Base-by-base conservation (phyloP, 2,797 vertebrate species). In the Pantherophis alleghaniensis region DNA sequence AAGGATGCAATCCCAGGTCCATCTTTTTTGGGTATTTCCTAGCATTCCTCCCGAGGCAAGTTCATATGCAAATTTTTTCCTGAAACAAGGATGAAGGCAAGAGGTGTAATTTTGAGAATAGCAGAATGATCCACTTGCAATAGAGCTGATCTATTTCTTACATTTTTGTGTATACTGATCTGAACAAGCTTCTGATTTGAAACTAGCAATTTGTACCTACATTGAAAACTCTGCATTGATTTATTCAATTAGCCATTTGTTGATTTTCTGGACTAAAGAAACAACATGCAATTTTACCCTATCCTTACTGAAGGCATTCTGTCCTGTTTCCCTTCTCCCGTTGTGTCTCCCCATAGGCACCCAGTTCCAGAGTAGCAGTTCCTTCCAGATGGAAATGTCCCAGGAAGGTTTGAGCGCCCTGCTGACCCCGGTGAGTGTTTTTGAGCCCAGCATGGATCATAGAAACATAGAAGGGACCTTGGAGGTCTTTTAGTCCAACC, bases 311-410 rank as follows among this genome's bases (percentile, higher is more conserved):
- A 56, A 7, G 37, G 16, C 7, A 13, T 79, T 16, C 56, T 89
- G 22, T 61, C 51, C 79, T 57, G 26, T 55, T n/a, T 87, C 3
- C 32, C 51, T 57, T 11, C 32, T 28, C 1, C 26, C 1, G 4
- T 9, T 16, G 7, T 56, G 1, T 24, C 22, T 88, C 51, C 42
- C 26, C n/a, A 28, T 93, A 97, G 96, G 97, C 59, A 96, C 96
- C 6, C 93, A 95, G 16, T 95, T 88, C 0, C 89, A 66, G 63
- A 91, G 90, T 42, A 95, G 95, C 55, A 97, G 93, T 86, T 96
- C 94, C 61, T 97, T 97, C 94, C 95, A 95, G 91, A 92, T 96
- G 11, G 97, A 97, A 95, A 97, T 97, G 97, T 95, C 97, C 16
- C 97, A 97, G 74, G 96, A 96, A 93, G 97, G 97, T 60, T 96